phyloP scores from a whole-genome alignment of 2,888 invertebrate species.

The Macrosiphum euphorbiae region DNA sequence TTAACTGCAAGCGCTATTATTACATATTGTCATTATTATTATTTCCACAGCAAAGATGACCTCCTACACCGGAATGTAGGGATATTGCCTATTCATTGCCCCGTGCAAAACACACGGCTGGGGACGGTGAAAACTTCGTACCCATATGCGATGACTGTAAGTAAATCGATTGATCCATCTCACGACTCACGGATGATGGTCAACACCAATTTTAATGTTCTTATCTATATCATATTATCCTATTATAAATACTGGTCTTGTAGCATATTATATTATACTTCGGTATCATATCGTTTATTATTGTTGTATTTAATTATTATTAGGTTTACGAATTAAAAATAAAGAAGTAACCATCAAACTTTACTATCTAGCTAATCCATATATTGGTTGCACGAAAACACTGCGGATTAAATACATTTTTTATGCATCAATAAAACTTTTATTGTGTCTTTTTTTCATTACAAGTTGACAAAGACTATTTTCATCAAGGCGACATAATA shows the following conservation, averaged over 20 bases:
- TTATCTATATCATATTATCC: background rate
- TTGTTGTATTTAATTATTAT: background rate
- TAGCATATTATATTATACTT: background rate
- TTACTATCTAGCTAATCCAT: background rate
- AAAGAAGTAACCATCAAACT: background rate
- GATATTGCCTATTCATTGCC: slow-evolving; percentile 13
- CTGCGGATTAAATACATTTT: background rate
- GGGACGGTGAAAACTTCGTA: background rate
- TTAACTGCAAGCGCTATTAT: slow-evolving; percentile 30
- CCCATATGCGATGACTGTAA: background rate
- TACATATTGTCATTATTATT: background rate
- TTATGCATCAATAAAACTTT: background rate
- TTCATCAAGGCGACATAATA: background rate
- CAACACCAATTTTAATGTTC: background rate
- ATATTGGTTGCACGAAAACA: background rate
- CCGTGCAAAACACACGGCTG: background rate
- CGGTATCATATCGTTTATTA: background rate
- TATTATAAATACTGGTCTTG: background rate
- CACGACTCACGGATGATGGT: background rate
- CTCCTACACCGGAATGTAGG: slow-evolving; percentile 8
- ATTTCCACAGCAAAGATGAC: background rate
- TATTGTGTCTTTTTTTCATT: background rate
- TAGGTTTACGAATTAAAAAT: background rate
- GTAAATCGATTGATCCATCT: background rate
- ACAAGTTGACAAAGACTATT: background rate